Conservation (phyloP, 1,140 invertebrate species). For the Eurosta solidaginis region DNA sequence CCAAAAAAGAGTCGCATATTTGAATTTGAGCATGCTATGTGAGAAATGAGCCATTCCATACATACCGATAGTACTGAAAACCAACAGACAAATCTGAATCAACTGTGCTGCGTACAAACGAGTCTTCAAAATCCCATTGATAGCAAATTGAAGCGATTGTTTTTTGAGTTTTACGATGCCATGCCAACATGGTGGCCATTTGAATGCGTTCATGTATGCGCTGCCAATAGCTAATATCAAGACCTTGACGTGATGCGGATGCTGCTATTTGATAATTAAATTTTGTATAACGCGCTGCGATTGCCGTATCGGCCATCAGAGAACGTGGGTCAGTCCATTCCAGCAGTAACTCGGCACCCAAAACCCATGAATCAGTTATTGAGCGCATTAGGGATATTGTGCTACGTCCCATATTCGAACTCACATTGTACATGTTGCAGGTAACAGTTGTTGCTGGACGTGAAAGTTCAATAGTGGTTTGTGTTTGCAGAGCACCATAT, state of each 20-base stretch:
- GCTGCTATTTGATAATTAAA: slow-evolving; percentile 46
- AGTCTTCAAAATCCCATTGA: slow-evolving; percentile 54
- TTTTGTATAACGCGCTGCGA: slow-evolving; percentile 45
- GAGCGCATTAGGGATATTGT: slow-evolving; percentile 52
- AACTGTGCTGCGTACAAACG: slow-evolving; percentile 48
- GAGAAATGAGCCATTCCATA: not conserved
- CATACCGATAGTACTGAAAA: slow-evolving; percentile 52
- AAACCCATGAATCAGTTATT: slow-evolving; percentile 44
- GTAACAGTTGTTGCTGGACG: slow-evolving; percentile 48
- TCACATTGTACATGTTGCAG: slow-evolving; percentile 49
- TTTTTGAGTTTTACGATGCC: slow-evolving; percentile 48
- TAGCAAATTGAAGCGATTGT: slow-evolving; percentile 53
- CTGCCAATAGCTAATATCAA: slow-evolving; percentile 58
- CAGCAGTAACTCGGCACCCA: slow-evolving; percentile 48
- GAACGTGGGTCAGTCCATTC: slow-evolving; percentile 50
- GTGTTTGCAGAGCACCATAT: slow-evolving; percentile 40
- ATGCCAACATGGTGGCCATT: slow-evolving; percentile 53
- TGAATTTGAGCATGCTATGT: not conserved
- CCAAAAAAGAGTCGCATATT: no score
- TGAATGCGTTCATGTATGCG: slow-evolving; percentile 53
- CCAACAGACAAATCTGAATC: slow-evolving; percentile 55
- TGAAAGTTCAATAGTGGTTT: slow-evolving; percentile 48
- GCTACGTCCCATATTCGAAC: slow-evolving; percentile 47
- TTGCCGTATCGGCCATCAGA: slow-evolving; percentile 41
- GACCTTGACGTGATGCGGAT: slow-evolving; percentile 43